phyloP scores from a whole-genome alignment of 2,113 vertebrate species.

The Melanotaenia duboulayi region DNA sequence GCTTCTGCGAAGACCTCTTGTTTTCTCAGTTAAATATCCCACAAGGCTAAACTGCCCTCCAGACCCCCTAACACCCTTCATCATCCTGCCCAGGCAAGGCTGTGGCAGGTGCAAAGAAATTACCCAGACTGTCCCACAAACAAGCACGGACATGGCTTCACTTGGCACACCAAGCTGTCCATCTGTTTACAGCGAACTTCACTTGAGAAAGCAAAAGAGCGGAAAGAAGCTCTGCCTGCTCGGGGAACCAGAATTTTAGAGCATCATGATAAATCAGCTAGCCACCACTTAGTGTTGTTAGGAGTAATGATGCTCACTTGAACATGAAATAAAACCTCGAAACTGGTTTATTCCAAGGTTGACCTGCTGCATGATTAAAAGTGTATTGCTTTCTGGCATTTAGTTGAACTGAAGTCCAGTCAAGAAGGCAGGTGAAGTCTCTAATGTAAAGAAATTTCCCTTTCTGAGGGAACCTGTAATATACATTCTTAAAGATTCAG shows the following conservation, averaged over 20 bases:
- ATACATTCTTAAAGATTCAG: slow-evolving; percentile 59
- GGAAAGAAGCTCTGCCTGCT: slow-evolving; percentile 43
- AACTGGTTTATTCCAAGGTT: slow-evolving; percentile 66
- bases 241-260: slow-evolving; percentile 51
- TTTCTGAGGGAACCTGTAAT: slow-evolving; percentile 52
- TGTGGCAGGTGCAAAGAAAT: slow-evolving; percentile 81
- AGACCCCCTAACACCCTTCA: slow-evolving; percentile 72
- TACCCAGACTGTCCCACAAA: slow-evolving; percentile 82
- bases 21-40: slow-evolving; percentile 53
- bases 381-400: slow-evolving; percentile 64
- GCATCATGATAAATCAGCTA: slow-evolving; percentile 67
- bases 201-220: slow-evolving; percentile 64
- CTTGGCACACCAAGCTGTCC: slow-evolving; percentile 79
- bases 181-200: slow-evolving; percentile 78
- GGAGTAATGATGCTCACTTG: slow-evolving; percentile 78
- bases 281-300: slow-evolving; percentile 73
- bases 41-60: slow-evolving; percentile 53
- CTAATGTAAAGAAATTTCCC: slow-evolving; percentile 41
- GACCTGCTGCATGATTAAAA: slow-evolving; percentile 61
- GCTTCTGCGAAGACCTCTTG: slow-evolving; percentile 41
- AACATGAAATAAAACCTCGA: slow-evolving; percentile 67
- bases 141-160: slow-evolving; percentile 79
- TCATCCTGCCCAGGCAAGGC: slow-evolving; percentile 70
- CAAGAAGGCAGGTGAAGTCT: slow-evolving; percentile 36
- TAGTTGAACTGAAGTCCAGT: slow-evolving; percentile 59